These are phyloP conservation scores for Agonum fuliginosum DNA, from an alignment of 2,888 invertebrate species.

Conservation along the genomic window DNA sequence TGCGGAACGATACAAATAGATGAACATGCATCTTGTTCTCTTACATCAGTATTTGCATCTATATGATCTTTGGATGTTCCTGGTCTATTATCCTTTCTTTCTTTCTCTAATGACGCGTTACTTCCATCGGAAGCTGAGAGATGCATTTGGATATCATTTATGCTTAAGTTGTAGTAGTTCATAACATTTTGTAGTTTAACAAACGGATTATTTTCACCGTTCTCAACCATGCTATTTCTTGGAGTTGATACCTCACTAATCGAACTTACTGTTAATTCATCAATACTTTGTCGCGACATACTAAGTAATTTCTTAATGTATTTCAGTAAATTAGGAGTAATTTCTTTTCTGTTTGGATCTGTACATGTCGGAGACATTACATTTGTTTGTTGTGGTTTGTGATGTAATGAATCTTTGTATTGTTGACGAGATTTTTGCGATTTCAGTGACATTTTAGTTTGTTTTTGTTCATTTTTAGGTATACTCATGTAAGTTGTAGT, in stretches of 20 bases:
- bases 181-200: slow-evolving; percentile 62
- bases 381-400: slow-evolving; percentile 66
- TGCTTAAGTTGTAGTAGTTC: slow-evolving; percentile 66
- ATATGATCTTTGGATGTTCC: too few relatives aligned
- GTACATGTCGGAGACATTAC: slow-evolving; percentile 7
- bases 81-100: too few relatives aligned
- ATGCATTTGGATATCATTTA: slow-evolving; percentile 50
- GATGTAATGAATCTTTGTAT: slow-evolving; percentile 62
- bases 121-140: not conserved
- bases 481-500: slow-evolving; percentile 71
- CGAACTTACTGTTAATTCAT: slow-evolving; percentile 72
- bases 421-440: slow-evolving; percentile 33
- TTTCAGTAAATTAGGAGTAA: slow-evolving; percentile 71
- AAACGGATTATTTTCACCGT: slow-evolving; percentile 68
- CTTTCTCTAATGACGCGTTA: too few relatives aligned
- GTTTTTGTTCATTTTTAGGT: slow-evolving; percentile 61
- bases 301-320: slow-evolving; percentile 74
- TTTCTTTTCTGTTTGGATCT: slow-evolving; percentile 28
- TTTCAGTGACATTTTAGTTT: not conserved
- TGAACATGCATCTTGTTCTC: too few relatives aligned
- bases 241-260: slow-evolving; percentile 74
- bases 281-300: slow-evolving; percentile 74
- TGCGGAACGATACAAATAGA: too few relatives aligned
- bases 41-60: too few relatives aligned
- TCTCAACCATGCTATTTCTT: slow-evolving; percentile 72